A percentile compares a stretch with the other conserved stretches of the same genome.
These are phyloP conservation scores for Ochlodes sylvanus DNA, from an alignment of 2,888 invertebrate species.

Conservation along the genomic window DNA sequence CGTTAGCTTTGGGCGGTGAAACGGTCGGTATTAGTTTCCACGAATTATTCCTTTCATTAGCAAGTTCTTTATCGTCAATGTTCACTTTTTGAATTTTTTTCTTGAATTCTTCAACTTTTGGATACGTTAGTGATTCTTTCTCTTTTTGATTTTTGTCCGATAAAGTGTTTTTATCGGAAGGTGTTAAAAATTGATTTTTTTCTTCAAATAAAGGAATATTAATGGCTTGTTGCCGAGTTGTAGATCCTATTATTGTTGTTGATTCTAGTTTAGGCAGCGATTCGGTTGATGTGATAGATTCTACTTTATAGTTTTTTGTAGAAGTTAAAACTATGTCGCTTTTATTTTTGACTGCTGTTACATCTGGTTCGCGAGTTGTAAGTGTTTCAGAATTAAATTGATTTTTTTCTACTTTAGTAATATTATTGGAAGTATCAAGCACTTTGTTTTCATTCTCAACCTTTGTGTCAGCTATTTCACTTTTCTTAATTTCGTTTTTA, in stretches of 20 bases:
- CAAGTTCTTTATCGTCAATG: slow-evolving; percentile 74
- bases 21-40: slow-evolving; percentile 87
- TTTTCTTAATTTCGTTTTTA: background rate
- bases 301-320: slow-evolving; percentile 9
- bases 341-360: slow-evolving; percentile 35
- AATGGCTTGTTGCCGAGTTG: slow-evolving; percentile 14
- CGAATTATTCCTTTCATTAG: slow-evolving; percentile 70
- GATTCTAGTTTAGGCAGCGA: slow-evolving; percentile 28
- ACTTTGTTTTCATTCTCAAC: background rate
- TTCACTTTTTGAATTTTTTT: slow-evolving; percentile 80
- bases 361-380: slow-evolving; percentile 6
- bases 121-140: slow-evolving; percentile 53
- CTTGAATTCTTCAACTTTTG: slow-evolving; percentile 76
- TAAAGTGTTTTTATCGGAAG: slow-evolving; percentile 39
- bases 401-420: background rate
- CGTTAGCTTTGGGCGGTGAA: slow-evolving; percentile 76
- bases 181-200: slow-evolving; percentile 25
- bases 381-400: slow-evolving; percentile 6
- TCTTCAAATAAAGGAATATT: slow-evolving; percentile 8
- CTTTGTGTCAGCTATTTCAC: slow-evolving; percentile 30
- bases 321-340: slow-evolving; percentile 10
- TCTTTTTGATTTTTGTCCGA: slow-evolving; percentile 50
- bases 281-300: slow-evolving; percentile 16
- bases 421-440: background rate
- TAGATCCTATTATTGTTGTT: slow-evolving; percentile 26